Conservation (phyloP, 2,113 vertebrate species). For the Oxyura jamaicensis region DNA sequence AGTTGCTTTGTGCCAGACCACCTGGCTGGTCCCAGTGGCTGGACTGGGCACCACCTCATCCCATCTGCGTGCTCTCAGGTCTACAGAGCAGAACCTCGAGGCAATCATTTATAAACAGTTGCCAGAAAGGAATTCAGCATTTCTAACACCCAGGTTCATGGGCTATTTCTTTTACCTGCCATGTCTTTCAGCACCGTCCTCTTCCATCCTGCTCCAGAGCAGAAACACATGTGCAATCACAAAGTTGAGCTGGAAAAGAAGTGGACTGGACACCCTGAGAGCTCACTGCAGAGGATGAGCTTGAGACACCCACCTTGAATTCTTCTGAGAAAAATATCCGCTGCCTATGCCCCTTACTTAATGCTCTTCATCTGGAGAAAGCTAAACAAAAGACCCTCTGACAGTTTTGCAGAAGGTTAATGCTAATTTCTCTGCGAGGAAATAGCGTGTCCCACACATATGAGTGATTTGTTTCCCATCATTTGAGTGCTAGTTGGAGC, state of each 20-base stretch:
- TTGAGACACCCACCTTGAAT: neutral
- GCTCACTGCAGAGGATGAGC: neutral
- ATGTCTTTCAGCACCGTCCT: neutral
- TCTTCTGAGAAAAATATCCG: slow-evolving; percentile 3
- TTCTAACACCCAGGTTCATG: neutral
- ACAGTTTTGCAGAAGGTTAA: neutral
- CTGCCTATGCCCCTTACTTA: neutral
- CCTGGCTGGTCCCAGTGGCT: neutral
- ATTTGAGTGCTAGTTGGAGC: neutral
- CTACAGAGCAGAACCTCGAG: neutral
- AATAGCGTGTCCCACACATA: neutral
- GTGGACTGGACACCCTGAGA: neutral
- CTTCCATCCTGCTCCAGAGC: neutral
- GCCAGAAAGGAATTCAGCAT: neutral
- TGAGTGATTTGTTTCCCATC: neutral
- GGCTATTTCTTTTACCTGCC: neutral
- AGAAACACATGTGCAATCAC: neutral
- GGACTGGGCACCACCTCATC: neutral
- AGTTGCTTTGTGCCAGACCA: neutral
- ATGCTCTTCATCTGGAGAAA: neutral
- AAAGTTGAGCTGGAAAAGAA: neutral
- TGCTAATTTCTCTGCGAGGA: neutral
- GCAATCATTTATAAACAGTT: neutral
- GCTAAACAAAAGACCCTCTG: neutral
- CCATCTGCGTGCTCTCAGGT: neutral